Evolutionary conservation across 2,797 vertebrate genomes (phyloP).

Genomic region (Typhlichthys subterraneus): DNA sequence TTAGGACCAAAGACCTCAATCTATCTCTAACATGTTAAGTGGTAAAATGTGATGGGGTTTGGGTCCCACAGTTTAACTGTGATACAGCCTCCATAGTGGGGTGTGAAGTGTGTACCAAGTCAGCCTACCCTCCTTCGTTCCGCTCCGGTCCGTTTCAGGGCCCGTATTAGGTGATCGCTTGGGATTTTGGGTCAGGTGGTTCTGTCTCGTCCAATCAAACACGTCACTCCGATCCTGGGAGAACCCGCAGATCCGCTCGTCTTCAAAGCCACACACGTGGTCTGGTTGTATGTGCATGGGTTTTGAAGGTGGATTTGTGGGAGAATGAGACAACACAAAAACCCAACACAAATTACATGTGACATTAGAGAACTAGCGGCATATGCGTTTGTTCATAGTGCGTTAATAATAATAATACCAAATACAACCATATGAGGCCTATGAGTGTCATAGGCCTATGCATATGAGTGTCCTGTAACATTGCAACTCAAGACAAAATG

Average conservation of each 20-base stretch:
- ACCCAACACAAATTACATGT: constrained; percentile 13
- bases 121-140: constrained; percentile 86
- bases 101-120: neutral
- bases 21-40: no score
- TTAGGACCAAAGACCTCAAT: neutral
- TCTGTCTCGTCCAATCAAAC: constrained; percentile 97
- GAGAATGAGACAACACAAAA: constrained; percentile 10
- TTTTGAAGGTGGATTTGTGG: neutral
- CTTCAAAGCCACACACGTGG: constrained; percentile 90
- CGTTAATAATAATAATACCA: constrained; percentile 14
- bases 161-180: constrained; percentile 93
- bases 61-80: no score
- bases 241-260: constrained; percentile 92
- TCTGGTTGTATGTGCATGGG: constrained; percentile 47
- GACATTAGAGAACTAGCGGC: neutral
- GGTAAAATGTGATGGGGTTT: no score
- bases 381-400: constrained; percentile 12
- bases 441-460: no score
- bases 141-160: constrained; percentile 90
- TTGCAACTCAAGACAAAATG: no score
- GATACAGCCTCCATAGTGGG: no score
- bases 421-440: constrained; percentile 3
- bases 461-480: no score
- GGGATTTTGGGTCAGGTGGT: constrained; percentile 90
- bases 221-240: constrained; percentile 90